A percentile compares a stretch with the other conserved stretches of the same genome.
These are phyloP conservation scores for Uloborus diversus DNA, from an alignment of 1,140 invertebrate genomes.

Conservation along the genomic window DNA sequence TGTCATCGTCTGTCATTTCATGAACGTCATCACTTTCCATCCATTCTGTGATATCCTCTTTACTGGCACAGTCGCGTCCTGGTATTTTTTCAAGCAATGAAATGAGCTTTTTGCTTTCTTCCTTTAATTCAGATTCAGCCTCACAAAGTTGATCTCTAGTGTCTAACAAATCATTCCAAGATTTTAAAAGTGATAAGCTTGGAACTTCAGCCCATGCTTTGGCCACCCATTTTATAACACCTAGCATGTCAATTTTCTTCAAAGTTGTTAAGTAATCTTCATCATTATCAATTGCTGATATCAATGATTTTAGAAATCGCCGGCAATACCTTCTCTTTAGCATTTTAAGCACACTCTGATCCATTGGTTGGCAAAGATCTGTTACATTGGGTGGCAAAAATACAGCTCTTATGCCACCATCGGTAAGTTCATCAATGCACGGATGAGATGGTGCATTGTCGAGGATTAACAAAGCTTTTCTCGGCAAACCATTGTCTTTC, in stretches of 20 bases:
- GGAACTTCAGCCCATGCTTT: not conserved
- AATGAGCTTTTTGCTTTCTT: not conserved
- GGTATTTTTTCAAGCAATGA: conserved; percentile 8
- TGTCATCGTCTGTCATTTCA: conserved; percentile 5
- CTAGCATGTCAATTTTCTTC: conserved; percentile 14
- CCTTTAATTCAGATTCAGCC: not conserved
- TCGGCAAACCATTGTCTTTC: conserved; percentile 10
- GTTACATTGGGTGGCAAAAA: conserved; percentile 12
- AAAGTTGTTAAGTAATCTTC: not conserved
- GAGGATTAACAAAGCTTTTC: conserved; percentile 6
- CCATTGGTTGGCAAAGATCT: not conserved
- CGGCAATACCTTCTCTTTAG: not conserved
- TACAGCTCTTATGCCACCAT: not conserved
- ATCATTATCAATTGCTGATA: not conserved
- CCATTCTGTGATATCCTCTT: not conserved
- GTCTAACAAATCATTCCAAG: not conserved
- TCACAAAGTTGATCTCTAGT: not conserved
- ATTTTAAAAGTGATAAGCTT: not conserved
- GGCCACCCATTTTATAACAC: not conserved
- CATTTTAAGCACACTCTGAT: not conserved
- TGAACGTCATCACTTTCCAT: not conserved
- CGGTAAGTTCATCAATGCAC: not conserved
- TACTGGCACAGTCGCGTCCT: not conserved
- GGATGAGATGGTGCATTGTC: not conserved
- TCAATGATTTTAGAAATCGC: not conserved